phyloP scores from a whole-genome alignment of 2,797 vertebrate genomes.

The Malurus splendens region DNA sequence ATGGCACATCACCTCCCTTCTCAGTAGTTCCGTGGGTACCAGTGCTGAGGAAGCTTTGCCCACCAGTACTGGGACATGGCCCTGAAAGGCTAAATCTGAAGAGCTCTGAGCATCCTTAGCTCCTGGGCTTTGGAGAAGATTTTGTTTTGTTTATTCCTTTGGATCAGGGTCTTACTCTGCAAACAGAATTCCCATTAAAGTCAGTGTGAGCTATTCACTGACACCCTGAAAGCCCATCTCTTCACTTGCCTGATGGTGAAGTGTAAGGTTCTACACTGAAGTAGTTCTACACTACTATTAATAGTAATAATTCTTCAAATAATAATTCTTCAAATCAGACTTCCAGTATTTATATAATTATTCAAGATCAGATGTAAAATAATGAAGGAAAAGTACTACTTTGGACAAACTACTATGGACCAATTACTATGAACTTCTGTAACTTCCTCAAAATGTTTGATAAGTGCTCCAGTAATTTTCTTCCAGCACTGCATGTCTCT shows the following conservation, averaged over 20 bases:
- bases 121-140: background rate
- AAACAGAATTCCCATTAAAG: background rate
- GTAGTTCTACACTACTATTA: no score
- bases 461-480: background rate
- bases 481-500: background rate
- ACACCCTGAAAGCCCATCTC: background rate
- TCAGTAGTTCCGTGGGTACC: background rate
- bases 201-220: background rate
- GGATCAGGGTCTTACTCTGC: background rate
- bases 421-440: background rate
- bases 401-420: background rate
- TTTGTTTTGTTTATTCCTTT: background rate
- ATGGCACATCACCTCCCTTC: background rate
- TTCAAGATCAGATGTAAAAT: background rate
- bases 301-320: background rate
- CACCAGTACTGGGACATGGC: rapidly evolving
- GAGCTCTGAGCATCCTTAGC: background rate
- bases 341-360: background rate
- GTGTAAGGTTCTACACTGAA: background rate
- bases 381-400: background rate
- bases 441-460: background rate
- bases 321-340: background rate
- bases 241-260: background rate
- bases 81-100: background rate
- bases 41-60: background rate